phyloP scores from a whole-genome alignment of 2,888 invertebrate genomes.

The Drosophila peninsularis region DNA sequence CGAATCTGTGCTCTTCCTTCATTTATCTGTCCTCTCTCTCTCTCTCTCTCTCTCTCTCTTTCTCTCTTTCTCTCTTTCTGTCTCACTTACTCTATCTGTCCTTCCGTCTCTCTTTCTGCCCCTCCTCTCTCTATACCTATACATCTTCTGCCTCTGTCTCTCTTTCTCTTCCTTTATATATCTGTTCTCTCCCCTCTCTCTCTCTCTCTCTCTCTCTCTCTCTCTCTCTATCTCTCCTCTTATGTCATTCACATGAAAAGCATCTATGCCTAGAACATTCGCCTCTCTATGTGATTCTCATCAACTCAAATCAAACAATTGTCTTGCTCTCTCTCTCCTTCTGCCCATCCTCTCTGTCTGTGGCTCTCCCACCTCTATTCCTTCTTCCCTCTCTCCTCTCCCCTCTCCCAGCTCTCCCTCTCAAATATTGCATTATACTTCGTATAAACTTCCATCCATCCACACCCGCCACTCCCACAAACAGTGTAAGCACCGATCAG shows the following conservation, averaged over 20 bases:
- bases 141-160: neutral
- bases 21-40: neutral
- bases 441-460: neutral
- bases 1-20: too few species aligned
- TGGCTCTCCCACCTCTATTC: neutral
- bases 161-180: too few species aligned
- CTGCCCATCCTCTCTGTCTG: neutral
- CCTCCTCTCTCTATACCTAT: too few species aligned
- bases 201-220: neutral
- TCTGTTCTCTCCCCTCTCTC: neutral
- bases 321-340: neutral
- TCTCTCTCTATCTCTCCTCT: neutral
- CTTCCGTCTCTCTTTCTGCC: neutral
- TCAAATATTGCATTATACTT: neutral
- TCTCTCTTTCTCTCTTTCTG: neutral
- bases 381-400: neutral
- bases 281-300: neutral
- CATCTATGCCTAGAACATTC: accelerated
- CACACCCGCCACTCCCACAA: neutral
- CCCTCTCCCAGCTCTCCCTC: too few species aligned
- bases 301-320: too few species aligned
- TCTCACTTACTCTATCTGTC: too few species aligned
- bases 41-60: neutral
- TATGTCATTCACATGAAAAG: too few species aligned
- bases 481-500: neutral